Percentiles rank a stretch among this genome's conserved stretches.
Evolutionary conservation across 2,113 vertebrate genomes (phyloP).

Genomic region (Actenoides hombroni): DNA sequence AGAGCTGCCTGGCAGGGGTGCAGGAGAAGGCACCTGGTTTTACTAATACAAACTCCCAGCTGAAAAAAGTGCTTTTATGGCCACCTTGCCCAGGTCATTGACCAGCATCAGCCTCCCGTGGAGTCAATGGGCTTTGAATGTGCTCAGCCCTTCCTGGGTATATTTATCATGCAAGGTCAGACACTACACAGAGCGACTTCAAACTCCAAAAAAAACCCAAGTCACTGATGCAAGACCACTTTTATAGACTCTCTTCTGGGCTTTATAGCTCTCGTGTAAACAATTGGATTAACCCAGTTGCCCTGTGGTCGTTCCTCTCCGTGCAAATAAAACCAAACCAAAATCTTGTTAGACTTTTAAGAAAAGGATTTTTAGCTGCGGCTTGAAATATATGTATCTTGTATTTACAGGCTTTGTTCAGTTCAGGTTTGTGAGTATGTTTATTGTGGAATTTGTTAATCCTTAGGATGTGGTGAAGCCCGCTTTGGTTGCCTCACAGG

Average conservation of each 20-base stretch:
- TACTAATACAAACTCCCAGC: not conserved
- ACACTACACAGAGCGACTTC: not conserved
- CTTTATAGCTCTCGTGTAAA: not conserved
- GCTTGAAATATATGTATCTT: not conserved
- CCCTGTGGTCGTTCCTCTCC: not conserved
- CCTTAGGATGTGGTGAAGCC: not conserved
- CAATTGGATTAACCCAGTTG: not conserved
- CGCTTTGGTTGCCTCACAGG: accelerated
- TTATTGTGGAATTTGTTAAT: not conserved
- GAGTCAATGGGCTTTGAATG: not conserved
- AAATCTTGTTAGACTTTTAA: not conserved
- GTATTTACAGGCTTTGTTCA: not conserved
- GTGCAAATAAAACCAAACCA: not conserved
- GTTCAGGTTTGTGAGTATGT: not conserved
- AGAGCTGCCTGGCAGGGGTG: not conserved
- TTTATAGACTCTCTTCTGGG: not conserved
- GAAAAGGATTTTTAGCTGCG: not conserved
- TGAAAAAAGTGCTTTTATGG: not conserved
- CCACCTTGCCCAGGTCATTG: accelerated
- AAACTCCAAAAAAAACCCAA: not conserved
- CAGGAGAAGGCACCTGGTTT: not conserved
- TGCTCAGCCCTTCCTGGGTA: not conserved
- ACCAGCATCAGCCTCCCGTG: accelerated
- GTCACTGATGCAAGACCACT: not conserved
- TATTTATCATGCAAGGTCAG: not conserved